A percentile compares a stretch with the other conserved stretches of the same genome.
These are phyloP conservation scores for Panthera tigris DNA, from an alignment of 2,113 vertebrate species.

Conservation along the genomic window DNA sequence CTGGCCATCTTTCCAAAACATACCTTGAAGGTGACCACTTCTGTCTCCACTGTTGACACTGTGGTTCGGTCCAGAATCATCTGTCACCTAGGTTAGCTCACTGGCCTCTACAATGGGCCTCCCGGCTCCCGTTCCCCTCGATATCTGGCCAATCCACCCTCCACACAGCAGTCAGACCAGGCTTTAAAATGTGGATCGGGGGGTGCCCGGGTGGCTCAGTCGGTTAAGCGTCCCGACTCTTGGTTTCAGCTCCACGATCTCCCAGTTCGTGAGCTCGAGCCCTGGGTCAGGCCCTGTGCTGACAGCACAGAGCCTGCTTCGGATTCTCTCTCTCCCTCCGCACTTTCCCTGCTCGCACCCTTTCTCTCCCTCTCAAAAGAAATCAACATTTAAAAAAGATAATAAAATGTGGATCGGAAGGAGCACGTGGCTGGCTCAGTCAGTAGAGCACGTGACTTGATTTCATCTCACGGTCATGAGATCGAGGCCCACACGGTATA, in stretches of 20 bases:
- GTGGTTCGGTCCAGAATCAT: background rate
- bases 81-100: background rate
- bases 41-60: background rate
- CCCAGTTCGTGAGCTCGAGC: too few species aligned
- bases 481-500: background rate
- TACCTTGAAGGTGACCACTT: background rate
- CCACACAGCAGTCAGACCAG: background rate
- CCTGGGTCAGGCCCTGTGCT: too few species aligned
- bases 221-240: background rate
- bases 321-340: too few species aligned
- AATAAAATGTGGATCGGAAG: too few species aligned
- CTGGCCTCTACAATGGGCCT: background rate
- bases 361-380: too few species aligned
- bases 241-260: too few species aligned
- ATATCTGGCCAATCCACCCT: background rate
- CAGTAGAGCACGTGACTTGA: background rate
- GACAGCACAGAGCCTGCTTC: too few species aligned
- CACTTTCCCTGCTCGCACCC: too few species aligned
- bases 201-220: background rate
- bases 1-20: background rate
- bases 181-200: conserved; percentile 2
- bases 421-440: too few species aligned
- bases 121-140: background rate
- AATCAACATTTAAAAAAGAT: too few species aligned
- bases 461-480: background rate